Base-by-base conservation (phyloP, 37 sponge, comb jelly and placozoan genomes). In the Ephydatia muelleri region DNA sequence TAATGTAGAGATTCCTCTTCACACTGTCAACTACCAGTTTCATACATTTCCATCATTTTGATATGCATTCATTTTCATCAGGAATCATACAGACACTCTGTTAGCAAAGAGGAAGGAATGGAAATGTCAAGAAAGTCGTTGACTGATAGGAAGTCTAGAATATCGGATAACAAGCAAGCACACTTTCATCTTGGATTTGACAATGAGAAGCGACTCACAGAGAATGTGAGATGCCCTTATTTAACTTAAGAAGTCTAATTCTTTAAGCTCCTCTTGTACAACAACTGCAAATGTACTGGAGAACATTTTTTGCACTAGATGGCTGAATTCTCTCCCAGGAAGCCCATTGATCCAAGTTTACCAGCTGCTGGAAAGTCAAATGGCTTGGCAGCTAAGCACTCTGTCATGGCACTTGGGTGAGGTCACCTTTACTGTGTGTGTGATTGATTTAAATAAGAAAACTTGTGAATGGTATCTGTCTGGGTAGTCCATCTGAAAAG, bases 111-210 rank as follows among this genome's bases (percentile, higher is more conserved):
- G 30, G 81, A 75, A 67, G 83, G 49, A 43, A 43, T 67, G 72
- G 11, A 26, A 2, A 36, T 47, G 47, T 25, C 47, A 72, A 65
- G 72, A 69, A 57, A 35, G 40, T 31, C 76, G 37, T 38, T 81
- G 66, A 27, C 64, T 16, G 87, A 86, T 31, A 82, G 87, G 79
- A 76, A 65, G 39, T 34, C 80, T 0, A 82, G 93, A 31, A 79
- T 64, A 11, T 33, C 38, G 26, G 88, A 92, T 79, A 95, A 87
- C 79, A 92, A 92, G 65, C 37, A 65, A 31, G 90, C 93, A 12
- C 95, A 92, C 83, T 87, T 95, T 38, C 37, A 72, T 22, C 76
- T 92, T 1, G 95, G 95, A n/a, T 95, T 87, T 73, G 87, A 86
- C 38, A 5, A 29, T 3, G 29, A 68, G 4, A 33, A 49, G 3